Evolutionary conservation across 2,113 vertebrate species (phyloP).

Genomic region (Tupaia tana): DNA sequence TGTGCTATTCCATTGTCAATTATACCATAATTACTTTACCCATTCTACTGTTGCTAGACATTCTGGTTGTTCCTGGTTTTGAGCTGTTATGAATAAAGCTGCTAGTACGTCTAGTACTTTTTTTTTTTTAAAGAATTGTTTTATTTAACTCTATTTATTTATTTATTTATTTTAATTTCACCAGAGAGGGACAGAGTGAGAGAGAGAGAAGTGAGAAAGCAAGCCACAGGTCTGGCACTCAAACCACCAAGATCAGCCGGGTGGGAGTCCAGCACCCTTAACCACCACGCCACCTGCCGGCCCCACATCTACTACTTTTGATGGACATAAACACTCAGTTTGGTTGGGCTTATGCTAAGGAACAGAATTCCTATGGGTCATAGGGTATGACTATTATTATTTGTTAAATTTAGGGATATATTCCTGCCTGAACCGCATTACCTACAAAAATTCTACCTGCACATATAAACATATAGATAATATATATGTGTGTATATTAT

Average conservation of each 20-base stretch:
- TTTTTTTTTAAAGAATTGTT: no score
- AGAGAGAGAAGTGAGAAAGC: no score
- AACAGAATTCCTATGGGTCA: not conserved
- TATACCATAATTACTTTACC: not conserved
- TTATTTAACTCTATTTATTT: no score
- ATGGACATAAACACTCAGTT: conserved; percentile 6
- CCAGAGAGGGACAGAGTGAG: no score
- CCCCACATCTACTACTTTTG: not conserved
- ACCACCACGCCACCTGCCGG: no score
- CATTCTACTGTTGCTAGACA: not conserved
- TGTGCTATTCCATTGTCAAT: not conserved
- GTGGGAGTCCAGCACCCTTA: no score
- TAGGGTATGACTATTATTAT: not conserved
- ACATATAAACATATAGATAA: not conserved
- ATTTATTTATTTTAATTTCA: no score
- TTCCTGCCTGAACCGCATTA: not conserved
- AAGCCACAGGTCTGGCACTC: no score
- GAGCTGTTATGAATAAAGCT: not conserved
- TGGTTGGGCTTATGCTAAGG: not conserved
- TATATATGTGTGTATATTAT: not conserved
- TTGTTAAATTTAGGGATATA: not conserved
- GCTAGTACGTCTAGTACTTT: not conserved
- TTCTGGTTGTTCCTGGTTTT: conserved; percentile 8
- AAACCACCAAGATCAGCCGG: no score
- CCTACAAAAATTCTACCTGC: not conserved